These are phyloP conservation scores for Ectobius pallidus DNA, from an alignment of 2,888 invertebrate genomes.

Conservation along the genomic window DNA sequence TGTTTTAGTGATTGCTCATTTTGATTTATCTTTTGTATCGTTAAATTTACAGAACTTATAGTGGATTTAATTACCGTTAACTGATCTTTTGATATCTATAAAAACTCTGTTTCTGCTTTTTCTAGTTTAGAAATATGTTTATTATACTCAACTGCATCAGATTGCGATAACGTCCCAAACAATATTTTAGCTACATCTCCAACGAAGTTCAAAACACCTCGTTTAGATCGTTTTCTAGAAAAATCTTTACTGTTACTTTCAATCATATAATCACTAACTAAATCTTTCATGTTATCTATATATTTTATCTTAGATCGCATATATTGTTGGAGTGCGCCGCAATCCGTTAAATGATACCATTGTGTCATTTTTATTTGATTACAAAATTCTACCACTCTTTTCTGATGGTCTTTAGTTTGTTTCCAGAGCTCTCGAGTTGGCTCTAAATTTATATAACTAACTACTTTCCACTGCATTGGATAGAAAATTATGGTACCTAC, in stretches of 20 bases:
- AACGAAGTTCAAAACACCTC: neutral
- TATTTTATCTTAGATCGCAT: neutral
- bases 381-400: neutral
- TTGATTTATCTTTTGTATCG: no score
- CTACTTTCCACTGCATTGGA: constrained; percentile 14
- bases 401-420: neutral
- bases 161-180: neutral
- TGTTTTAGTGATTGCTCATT: no score
- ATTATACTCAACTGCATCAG: no score
- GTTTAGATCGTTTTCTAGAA: neutral
- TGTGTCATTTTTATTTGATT: no score
- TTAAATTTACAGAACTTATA: no score
- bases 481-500: neutral
- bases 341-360: constrained; percentile 18
- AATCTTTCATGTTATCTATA: neutral
- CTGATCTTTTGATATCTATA: no score
- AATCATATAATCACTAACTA: neutral
- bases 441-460: neutral
- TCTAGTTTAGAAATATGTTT: no score
- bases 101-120: no score
- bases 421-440: constrained; percentile 1
- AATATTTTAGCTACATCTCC: neutral
- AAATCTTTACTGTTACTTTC: neutral
- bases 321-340: neutral
- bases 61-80: no score